A percentile compares a stretch with the other conserved stretches of the same genome.
phyloP scores from a whole-genome alignment of 1,140 invertebrate genomes.

The Berghia stephanieae region DNA sequence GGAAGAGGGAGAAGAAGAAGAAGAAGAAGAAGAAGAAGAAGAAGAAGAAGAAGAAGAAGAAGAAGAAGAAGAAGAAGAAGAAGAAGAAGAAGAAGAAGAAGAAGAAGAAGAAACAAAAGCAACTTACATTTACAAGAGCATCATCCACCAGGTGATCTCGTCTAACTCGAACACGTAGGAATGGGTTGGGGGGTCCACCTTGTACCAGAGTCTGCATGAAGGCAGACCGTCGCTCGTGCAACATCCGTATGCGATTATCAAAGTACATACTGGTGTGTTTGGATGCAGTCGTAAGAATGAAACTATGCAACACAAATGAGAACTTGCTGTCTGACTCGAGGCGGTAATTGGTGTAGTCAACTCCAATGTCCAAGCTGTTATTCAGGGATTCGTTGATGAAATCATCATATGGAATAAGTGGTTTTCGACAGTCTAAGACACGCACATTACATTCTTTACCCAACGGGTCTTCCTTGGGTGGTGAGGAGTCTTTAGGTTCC shows the following conservation, averaged over 20 bases:
- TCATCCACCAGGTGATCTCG: slow-evolving; percentile 91
- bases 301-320: slow-evolving; percentile 90
- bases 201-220: slow-evolving; percentile 80
- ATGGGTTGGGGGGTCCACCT: slow-evolving; percentile 83
- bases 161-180: slow-evolving; percentile 81
- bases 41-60: too few species aligned
- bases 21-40: too few species aligned
- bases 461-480: slow-evolving; percentile 66
- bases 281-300: slow-evolving; percentile 90
- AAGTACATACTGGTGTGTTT: slow-evolving; percentile 91
- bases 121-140: slow-evolving; percentile 83
- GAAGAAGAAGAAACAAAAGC: not conserved
- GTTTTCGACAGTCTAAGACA: slow-evolving; percentile 82
- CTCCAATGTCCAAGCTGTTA: slow-evolving; percentile 91
- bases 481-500: slow-evolving; percentile 56
- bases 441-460: slow-evolving; percentile 75
- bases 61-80: not conserved
- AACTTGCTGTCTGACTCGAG: slow-evolving; percentile 73
- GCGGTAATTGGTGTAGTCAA: slow-evolving; percentile 90
- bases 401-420: slow-evolving; percentile 84
- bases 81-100: not conserved
- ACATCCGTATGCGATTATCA: slow-evolving; percentile 94
- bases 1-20: too few species aligned
- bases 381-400: slow-evolving; percentile 94
- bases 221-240: slow-evolving; percentile 85